phyloP scores from a whole-genome alignment of 2,888 invertebrate genomes.

The Cerastis leucographa region DNA sequence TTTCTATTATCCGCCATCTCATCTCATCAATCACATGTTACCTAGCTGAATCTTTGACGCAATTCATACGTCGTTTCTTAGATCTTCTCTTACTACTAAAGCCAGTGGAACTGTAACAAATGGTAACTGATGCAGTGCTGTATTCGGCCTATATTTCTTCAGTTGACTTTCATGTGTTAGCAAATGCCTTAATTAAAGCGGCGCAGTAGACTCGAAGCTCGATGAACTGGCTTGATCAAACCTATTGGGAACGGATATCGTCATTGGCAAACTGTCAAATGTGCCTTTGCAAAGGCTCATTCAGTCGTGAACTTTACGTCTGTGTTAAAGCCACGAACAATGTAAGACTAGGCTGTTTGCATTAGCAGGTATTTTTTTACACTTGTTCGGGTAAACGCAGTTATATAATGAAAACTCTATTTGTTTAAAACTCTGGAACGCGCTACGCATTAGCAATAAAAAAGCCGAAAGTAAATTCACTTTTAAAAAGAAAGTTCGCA shows the following conservation, averaged over 20 bases:
- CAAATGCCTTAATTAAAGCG: slow-evolving; percentile 22
- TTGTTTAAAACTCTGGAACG: no score
- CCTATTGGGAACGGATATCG: slow-evolving; percentile 15
- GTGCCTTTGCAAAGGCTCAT: not conserved
- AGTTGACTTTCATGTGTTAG: not conserved
- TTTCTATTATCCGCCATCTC: not conserved
- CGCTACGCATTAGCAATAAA: no score
- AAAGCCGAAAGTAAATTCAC: no score
- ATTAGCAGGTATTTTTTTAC: not conserved
- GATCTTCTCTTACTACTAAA: not conserved
- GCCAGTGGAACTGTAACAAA: not conserved
- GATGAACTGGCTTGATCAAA: slow-evolving; percentile 24
- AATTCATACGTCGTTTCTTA: not conserved
- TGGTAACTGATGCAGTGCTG: no score
- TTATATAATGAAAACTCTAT: no score
- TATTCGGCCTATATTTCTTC: not conserved
- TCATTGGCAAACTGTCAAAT: slow-evolving; percentile 38
- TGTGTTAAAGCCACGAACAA: not conserved
- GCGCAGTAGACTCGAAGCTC: slow-evolving; percentile 8
- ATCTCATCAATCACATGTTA: not conserved
- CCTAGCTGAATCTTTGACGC: not conserved
- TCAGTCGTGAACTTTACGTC: not conserved
- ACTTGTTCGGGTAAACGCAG: no score
- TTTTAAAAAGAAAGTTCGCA: no score
- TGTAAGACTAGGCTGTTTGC: not conserved